Base-by-base conservation (phyloP, 2,113 vertebrate genomes). In the Bucco capensis region DNA sequence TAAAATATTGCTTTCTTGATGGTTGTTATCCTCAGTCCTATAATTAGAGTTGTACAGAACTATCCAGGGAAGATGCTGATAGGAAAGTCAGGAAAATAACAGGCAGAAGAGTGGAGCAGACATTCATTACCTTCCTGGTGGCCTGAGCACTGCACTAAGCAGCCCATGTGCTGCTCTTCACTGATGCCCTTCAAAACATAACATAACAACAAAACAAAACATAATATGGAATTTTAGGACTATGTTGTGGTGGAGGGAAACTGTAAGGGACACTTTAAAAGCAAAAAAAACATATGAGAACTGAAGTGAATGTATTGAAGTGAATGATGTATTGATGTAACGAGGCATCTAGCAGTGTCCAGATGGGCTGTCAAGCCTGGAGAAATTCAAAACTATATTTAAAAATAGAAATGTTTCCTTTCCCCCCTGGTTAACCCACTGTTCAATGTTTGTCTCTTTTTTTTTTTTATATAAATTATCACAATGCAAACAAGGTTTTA, bases 31-130 rank as follows among this genome's bases (percentile, higher is more conserved):
- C 58, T 65, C n/a, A 88, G 28, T 62, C 51, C 58, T 92, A 30
- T 78, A 94, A 93, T 92, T 91, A 94, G 78, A 90, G 37, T 77
- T 95, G 22, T 82, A 37, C 7, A 5, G 44, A 92, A 44, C 40
- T 79, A 82, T 46, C 51, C 60, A 46, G 72, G 76, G 46, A 89
- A 82, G 78, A 82, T 30, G 61, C 42, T 50, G 67, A 75, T 90
- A 83, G 75, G 35, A 25, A n/a, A 77, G 24, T 47, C 40, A 27
- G 47, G 19, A 83, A 60, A 42, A 49, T 78, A 65, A 33, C 13
- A 73, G 19, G 25, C 10, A 72, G n/a, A 78, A 90, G 27, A 91
- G 38, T 42, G 14, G 23, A 64, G 33, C 28, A 50, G 60, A 6
- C 17, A 83, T n/a, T 53, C 54, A 37, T 57, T 53, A 33, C 17